A percentile compares a stretch with the other conserved stretches of the same genome.
Evolutionary conservation across 2,113 vertebrate species (phyloP).

Genomic region (Cyprinodon variegatus): DNA sequence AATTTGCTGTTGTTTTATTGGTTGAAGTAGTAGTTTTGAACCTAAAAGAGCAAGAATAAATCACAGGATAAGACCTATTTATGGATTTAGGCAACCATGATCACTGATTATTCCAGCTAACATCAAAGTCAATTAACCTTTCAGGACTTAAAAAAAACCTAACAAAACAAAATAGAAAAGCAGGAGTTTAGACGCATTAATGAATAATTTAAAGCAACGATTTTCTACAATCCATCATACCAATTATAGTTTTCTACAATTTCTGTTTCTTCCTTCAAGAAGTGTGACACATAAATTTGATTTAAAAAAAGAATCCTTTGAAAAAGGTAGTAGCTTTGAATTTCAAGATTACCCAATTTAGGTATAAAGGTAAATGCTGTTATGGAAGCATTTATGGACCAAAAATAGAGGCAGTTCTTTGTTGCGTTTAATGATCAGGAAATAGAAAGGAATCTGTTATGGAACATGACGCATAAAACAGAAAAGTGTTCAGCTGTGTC

Average conservation of each 20-base stretch:
- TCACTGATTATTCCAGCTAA: neutral
- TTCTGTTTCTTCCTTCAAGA: neutral
- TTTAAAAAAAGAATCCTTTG: neutral
- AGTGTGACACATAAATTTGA: neutral
- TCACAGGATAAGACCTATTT: neutral
- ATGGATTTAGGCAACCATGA: neutral
- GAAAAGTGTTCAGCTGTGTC: neutral
- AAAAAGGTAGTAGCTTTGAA: neutral
- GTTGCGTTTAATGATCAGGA: neutral
- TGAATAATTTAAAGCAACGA: too few species aligned
- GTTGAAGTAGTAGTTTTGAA: neutral
- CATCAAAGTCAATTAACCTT: neutral
- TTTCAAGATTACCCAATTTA: neutral
- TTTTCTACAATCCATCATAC: too few species aligned
- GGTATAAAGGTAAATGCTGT: neutral
- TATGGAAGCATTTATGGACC: neutral
- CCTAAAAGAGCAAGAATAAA: neutral
- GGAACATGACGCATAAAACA: neutral
- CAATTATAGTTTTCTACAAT: neutral
- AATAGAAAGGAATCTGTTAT: neutral
- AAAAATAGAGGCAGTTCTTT: neutral
- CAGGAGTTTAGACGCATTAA: too few species aligned
- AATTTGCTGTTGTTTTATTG: neutral
- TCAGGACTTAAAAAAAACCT: too few species aligned
- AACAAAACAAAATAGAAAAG: too few species aligned